These are phyloP conservation scores for Oceanodroma leucorhoa DNA, from an alignment of 2,797 vertebrate genomes.

Conservation along the genomic window DNA sequence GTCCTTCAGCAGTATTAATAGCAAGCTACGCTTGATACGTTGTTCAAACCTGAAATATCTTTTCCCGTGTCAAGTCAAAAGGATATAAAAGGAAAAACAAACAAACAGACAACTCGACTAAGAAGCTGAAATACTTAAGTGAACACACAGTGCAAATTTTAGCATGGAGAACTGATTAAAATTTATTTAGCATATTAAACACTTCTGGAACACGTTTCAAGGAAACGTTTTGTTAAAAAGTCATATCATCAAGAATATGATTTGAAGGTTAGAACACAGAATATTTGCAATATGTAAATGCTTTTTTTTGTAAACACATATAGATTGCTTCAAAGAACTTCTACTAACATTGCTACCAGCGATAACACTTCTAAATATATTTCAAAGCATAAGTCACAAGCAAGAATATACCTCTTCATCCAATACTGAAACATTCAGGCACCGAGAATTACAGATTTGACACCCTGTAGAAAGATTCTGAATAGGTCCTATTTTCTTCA, in stretches of 20 bases:
- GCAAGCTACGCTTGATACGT: not conserved
- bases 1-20: not conserved
- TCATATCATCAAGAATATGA: not conserved
- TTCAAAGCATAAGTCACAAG: not conserved
- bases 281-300: not conserved
- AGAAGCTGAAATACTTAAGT: not conserved
- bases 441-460: accelerated
- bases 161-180: not conserved
- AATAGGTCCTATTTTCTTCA: not conserved
- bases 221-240: not conserved
- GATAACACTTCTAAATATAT: not conserved
- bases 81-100: not conserved
- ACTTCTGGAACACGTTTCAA: not conserved
- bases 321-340: not conserved
- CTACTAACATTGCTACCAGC: not conserved
- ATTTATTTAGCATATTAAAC: conserved; percentile 23
- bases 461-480: not conserved
- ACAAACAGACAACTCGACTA: not conserved
- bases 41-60: not conserved
- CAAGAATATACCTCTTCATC: not conserved
- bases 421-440: not conserved
- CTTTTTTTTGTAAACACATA: not conserved
- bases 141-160: not conserved
- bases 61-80: not conserved
- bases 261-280: conserved; percentile 7